Base-by-base conservation (phyloP, 2,797 vertebrate species). In the Onychomys torridus region DNA sequence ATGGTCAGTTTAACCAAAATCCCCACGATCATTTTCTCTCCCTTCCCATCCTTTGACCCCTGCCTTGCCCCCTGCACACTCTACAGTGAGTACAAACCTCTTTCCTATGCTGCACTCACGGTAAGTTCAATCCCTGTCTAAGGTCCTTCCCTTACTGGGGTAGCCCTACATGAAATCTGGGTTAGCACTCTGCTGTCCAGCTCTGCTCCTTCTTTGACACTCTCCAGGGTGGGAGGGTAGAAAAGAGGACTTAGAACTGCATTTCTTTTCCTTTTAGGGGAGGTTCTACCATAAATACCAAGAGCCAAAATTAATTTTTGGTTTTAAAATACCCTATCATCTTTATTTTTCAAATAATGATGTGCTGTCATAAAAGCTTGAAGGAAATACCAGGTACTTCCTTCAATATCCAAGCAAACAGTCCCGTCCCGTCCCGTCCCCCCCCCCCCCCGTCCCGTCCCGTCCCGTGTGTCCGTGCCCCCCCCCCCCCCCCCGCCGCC, bases 331-430 rank as follows among this genome's bases (percentile, higher is more conserved):
- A 77, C 8, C 52, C 32, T 25, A 13, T 13, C 10, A 82, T 27
- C 73, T 82, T 92, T 29, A 59, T 43, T 87, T 93, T 86, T 81
- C 23, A 94, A 78, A 92, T 57, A 55, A n/a, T 11, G 21, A 79
- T 11, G 17, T 85, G 25, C 3, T 67, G 52, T 16, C 27, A 65
- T 71, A 95, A 75, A 69, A 87, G 71, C 32, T 49, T 25, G 1
- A 90, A 71, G 65, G 59, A 81, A 88, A 29, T 34, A 65, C 14
- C 19, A 55, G 73, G 43, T 1, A 40, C 23, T 32, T 49, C n/a
- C 57, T 37, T 17, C 32, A 91, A 63, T 59, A 71, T 10, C 40
- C 65, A 8, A 85, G 37, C 52, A 85, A 34, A 52, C 6, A 25
- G 88, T 81, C n/a, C n/a, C n/a, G n/a, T n/a, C n/a, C n/a, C n/a